Evolutionary conservation across 1,140 invertebrate genomes (phyloP).

Genomic region (Neelides sp.): DNA sequence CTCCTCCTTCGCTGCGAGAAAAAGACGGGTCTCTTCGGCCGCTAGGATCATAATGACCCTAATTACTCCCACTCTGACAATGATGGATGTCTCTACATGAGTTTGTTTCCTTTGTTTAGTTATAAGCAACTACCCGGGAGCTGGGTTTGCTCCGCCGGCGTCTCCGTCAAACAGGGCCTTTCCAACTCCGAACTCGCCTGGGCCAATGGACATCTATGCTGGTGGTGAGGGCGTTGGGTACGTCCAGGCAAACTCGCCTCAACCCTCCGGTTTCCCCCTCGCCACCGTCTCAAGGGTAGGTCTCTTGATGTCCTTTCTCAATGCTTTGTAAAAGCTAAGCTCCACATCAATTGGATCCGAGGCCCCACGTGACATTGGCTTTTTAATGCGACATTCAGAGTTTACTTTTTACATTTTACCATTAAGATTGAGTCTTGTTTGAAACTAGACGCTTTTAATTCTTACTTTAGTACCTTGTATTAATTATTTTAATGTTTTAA

Average conservation of each 20-base stretch:
- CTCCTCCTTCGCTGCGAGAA: background rate
- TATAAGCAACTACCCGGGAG: slow-evolving; percentile 76
- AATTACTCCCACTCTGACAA: slow-evolving; percentile 7
- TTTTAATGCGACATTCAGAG: too few relatives aligned
- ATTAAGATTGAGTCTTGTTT: too few relatives aligned
- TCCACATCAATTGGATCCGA: too few relatives aligned
- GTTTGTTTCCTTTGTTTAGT: slow-evolving; percentile 41
- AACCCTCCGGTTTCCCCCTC: slow-evolving; percentile 74
- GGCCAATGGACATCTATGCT: slow-evolving; percentile 78
- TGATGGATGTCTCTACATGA: background rate
- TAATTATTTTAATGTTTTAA: too few relatives aligned
- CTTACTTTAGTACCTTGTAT: too few relatives aligned
- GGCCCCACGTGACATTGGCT: too few relatives aligned
- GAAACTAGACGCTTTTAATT: too few relatives aligned
- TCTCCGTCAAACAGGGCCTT: slow-evolving; percentile 60
- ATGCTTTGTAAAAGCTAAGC: slow-evolving; percentile 18
- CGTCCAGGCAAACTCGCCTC: slow-evolving; percentile 81
- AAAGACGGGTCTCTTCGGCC: background rate
- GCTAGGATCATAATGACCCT: background rate
- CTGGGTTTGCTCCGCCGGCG: slow-evolving; percentile 57
- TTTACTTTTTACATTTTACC: too few relatives aligned
- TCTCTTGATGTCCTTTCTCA: slow-evolving; percentile 26
- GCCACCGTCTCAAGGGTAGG: slow-evolving; percentile 42
- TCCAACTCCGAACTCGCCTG: slow-evolving; percentile 66
- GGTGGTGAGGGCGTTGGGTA: slow-evolving; percentile 70